Conservation (phyloP, 1,140 invertebrate genomes). For the Drosophila bocqueti region DNA sequence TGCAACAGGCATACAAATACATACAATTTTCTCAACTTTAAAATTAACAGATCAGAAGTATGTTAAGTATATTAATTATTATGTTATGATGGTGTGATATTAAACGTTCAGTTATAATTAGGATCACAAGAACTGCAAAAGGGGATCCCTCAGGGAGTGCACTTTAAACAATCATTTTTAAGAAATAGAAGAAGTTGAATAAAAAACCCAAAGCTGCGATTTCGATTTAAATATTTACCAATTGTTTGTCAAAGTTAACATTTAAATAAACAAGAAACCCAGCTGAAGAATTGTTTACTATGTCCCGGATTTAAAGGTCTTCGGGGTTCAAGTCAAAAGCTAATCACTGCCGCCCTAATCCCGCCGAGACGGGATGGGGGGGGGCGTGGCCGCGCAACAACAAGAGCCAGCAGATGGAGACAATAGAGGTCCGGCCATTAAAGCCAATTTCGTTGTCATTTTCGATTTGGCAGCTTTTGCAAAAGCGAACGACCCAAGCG, state of each 20-base stretch:
- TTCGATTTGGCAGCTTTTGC: slow-evolving; percentile 71
- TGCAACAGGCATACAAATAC: too few species aligned
- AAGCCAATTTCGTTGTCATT: slow-evolving; percentile 73
- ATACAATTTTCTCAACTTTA: too few species aligned
- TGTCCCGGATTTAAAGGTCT: background rate
- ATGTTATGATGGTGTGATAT: too few species aligned
- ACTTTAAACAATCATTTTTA: too few species aligned
- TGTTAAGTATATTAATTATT: too few species aligned
- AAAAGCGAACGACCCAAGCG: slow-evolving; percentile 46
- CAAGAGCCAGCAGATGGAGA: slow-evolving; percentile 2
- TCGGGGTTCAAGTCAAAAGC: slow-evolving; percentile 4
- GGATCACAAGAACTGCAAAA: too few species aligned
- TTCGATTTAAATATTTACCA: background rate
- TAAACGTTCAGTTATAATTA: too few species aligned
- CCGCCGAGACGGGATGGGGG: background rate
- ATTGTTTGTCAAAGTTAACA: background rate
- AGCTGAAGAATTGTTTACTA: background rate
- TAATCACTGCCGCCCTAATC: slow-evolving; percentile 10
- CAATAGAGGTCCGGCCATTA: slow-evolving; percentile 46
- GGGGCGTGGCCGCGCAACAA: slow-evolving; percentile 26
- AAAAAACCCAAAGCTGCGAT: background rate
- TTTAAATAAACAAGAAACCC: background rate
- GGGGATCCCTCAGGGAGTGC: too few species aligned
- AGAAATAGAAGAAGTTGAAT: background rate
- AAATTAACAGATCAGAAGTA: too few species aligned